A percentile compares a stretch with the other conserved stretches of the same genome.
These are phyloP conservation scores for Coracopsis vasa DNA, from an alignment of 2,113 vertebrate species.

Conservation along the genomic window DNA sequence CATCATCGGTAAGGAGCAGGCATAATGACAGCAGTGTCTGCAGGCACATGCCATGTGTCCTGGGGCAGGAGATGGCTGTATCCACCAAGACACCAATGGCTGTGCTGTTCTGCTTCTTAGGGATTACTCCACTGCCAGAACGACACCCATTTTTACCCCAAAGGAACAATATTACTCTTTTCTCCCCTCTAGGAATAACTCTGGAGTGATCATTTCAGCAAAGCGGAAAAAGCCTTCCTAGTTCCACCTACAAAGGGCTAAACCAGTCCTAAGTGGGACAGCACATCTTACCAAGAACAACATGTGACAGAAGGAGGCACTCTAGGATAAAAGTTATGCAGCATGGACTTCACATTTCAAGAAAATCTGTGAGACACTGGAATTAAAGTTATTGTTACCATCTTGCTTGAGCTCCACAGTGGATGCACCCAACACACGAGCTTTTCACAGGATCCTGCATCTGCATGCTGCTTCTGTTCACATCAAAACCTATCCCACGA, in stretches of 20 bases:
- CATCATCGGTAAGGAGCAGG: fast-evolving
- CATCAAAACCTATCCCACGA: not conserved
- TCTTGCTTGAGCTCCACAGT: fast-evolving
- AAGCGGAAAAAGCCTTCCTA: not conserved
- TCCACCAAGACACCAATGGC: not conserved
- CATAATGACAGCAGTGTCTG: not conserved
- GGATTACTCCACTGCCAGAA: not conserved
- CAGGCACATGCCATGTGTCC: not conserved
- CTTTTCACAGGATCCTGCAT: not conserved
- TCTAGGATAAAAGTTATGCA: not conserved
- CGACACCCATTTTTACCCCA: not conserved
- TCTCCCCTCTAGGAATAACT: not conserved
- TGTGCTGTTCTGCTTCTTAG: not conserved
- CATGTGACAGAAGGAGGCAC: not conserved
- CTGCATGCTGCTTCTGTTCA: not conserved
- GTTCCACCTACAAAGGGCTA: not conserved
- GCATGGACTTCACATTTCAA: not conserved
- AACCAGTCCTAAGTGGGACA: not conserved
- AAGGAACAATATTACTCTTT: not conserved
- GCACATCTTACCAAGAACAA: not conserved
- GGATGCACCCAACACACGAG: not conserved
- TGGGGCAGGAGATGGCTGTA: not conserved
- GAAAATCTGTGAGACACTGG: not conserved
- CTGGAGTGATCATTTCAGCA: not conserved
- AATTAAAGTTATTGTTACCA: fast-evolving